Conservation (phyloP, 1,140 invertebrate genomes). For the Papilio xuthus region DNA sequence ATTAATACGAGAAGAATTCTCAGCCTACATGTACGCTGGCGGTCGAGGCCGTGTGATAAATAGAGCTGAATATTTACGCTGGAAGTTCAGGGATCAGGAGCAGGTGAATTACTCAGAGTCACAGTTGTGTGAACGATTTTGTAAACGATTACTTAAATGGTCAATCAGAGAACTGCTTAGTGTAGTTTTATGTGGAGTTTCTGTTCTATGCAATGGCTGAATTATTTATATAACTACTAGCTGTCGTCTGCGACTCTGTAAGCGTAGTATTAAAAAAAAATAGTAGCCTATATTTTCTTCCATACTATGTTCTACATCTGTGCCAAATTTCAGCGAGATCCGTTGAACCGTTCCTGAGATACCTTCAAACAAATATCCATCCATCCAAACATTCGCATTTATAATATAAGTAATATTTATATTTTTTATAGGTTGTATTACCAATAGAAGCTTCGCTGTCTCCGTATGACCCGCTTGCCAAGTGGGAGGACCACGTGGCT, state of each 20-base stretch:
- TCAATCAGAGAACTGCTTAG: background rate
- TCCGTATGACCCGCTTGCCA: conserved; percentile 90
- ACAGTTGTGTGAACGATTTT: too few species aligned
- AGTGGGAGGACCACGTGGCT: conserved; percentile 94
- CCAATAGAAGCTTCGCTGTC: conserved; percentile 91
- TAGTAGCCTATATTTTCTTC: too few species aligned
- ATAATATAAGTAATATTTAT: too few species aligned
- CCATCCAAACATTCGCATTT: too few species aligned
- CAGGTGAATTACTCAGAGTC: conserved; percentile 78
- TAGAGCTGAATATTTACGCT: conserved; percentile 94
- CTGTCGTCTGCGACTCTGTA: too few species aligned
- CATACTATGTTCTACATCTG: too few species aligned
- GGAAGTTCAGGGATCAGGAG: conserved; percentile 95
- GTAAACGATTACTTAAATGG: background rate
- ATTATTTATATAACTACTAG: background rate
- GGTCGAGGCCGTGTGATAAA: conserved; percentile 94
- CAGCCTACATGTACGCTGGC: conserved; percentile 93
- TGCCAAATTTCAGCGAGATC: too few species aligned
- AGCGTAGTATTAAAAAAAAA: too few species aligned
- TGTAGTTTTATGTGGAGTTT: background rate
- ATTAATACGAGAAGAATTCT: conserved; percentile 93
- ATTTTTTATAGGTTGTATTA: conserved; percentile 84
- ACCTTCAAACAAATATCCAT: too few species aligned
- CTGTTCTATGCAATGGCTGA: background rate
- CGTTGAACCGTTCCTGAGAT: too few species aligned